Base-by-base conservation (phyloP, 2,797 vertebrate genomes). In the Acipenser oxyrinchus region DNA sequence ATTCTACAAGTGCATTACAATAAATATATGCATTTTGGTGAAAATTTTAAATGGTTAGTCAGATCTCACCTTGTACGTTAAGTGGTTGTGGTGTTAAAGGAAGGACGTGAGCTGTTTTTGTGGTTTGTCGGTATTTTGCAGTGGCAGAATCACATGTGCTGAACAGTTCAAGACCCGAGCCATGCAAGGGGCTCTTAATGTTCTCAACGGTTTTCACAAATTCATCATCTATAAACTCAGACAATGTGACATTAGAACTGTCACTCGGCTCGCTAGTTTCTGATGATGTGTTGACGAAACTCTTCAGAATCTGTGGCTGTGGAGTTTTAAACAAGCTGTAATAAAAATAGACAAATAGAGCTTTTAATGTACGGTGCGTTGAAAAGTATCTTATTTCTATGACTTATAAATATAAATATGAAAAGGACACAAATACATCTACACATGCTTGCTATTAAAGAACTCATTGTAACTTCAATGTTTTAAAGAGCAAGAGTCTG, bases 21-120 rank as follows among this genome's bases (percentile, higher is more conserved):
- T 60, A 63, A 62, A 61, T 65, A 60, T 37, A 9, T 55, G 60
- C 37, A 58, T 23, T 65, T 48, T 10, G 18, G 8, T 58, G 63
- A 10, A 68, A 61, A 10, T 15, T 49, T 59, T 37, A 10, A 68
- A 10, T 10, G 11, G 13, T 48, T 60, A 48, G 66, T 8, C 49
- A 11, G 48, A 49, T 48, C 66, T 67, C 75, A 64, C 67, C 89
- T 88, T 82, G 78, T 77, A 87, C 77, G 73, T 75, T 73, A 71
- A 88, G 77, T 6, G 85, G 82, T 70, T 76, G 83, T 68, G 87
- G 86, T 68, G 74, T 85, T 79, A 88, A 78, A 67, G 86, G 86
- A 3, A 77, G 79, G 78, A 86, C 76, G 65, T 84, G 80, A 70
- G 78, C 83, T 84, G 78, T 86, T 82, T 86, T 86, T 84, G 82